Evolutionary conservation across 2,113 vertebrate species (phyloP).

Genomic region (Phocoena phocoena): DNA sequence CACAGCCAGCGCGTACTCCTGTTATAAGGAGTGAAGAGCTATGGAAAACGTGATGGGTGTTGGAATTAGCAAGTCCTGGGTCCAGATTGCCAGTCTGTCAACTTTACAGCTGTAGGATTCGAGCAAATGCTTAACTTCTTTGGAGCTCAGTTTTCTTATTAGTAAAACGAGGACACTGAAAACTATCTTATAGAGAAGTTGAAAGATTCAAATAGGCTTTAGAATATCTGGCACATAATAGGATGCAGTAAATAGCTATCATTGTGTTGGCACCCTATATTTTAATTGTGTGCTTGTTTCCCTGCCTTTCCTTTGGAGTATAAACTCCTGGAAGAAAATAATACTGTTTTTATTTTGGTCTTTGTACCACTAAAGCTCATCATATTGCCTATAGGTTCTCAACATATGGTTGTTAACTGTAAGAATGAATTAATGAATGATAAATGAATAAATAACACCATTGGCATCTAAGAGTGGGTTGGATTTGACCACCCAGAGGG

Average conservation of each 20-base stretch:
- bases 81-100: neutral
- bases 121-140: neutral
- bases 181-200: neutral
- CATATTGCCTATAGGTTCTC: neutral
- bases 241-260: neutral
- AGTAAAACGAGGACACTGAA: neutral
- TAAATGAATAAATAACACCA: conserved; percentile 6
- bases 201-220: neutral
- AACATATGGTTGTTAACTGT: conserved; percentile 10
- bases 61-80: neutral
- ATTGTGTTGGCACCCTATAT: neutral
- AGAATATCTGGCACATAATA: neutral
- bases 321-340: neutral
- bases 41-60: neutral
- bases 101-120: neutral
- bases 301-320: neutral
- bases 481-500: conserved; percentile 21
- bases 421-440: conserved; percentile 41
- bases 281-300: neutral
- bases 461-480: neutral
- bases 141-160: conserved; percentile 31
- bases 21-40: neutral
- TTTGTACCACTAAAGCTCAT: neutral
- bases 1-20: neutral
- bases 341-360: neutral